Evolutionary conservation across 2,797 vertebrate species (phyloP).

Genomic region (Lagocephalus sceleratus): DNA sequence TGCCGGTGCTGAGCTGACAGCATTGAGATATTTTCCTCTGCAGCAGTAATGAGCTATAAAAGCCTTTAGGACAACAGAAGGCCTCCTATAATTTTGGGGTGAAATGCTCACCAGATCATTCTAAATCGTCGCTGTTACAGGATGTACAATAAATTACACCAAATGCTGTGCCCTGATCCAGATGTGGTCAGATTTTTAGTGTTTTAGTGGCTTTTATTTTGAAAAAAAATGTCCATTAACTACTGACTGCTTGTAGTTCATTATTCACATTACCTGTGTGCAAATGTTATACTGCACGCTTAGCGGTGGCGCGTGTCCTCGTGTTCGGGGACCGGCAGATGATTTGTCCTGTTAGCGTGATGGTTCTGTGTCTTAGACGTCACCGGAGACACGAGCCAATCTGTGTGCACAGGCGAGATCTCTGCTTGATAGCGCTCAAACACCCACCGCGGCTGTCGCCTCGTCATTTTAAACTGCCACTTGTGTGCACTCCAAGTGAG

Average conservation of each 20-base stretch:
- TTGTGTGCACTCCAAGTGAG: constrained; percentile 40
- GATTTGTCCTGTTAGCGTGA: constrained; percentile 8
- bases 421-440: constrained; percentile 39
- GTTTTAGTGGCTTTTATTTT: no score
- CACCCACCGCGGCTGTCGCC: constrained; percentile 46
- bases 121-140: not conserved
- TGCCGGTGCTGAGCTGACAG: constrained; percentile 2
- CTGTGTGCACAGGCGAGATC: constrained; percentile 8
- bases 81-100: not conserved
- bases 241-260: no score
- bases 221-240: no score
- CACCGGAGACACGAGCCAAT: constrained; percentile 3
- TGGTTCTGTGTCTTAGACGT: no score
- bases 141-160: constrained; percentile 8
- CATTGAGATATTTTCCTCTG: constrained; percentile 5
- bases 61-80: constrained; percentile 6
- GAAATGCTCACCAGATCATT: not conserved
- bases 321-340: not conserved
- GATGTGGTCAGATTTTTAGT: constrained; percentile 1
- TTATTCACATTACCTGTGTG: no score
- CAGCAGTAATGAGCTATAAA: constrained; percentile 1
- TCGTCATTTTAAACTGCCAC: constrained; percentile 57
- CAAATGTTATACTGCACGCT: no score
- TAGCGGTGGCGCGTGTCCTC: not conserved
- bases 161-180: not conserved